phyloP scores from a whole-genome alignment of 2,888 invertebrate species.

The Ceraclea dissimilis region DNA sequence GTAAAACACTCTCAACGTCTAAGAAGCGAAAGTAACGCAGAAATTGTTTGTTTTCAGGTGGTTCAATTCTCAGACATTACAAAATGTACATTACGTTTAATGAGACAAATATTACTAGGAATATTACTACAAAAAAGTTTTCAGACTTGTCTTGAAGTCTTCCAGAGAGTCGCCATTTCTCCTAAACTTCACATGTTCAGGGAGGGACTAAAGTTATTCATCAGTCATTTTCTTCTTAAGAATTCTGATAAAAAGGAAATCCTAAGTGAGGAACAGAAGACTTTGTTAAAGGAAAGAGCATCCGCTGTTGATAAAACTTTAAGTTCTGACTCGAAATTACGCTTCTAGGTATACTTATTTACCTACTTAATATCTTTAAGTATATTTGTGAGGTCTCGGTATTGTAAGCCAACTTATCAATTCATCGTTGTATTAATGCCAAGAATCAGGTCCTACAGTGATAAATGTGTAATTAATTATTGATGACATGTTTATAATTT shows the following conservation, averaged over 20 bases:
- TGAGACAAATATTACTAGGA: constrained; percentile 68
- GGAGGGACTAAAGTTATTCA: constrained; percentile 76
- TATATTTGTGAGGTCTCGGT: no score
- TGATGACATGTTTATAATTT: no score
- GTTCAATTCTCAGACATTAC: constrained; percentile 81
- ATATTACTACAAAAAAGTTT: constrained; percentile 62
- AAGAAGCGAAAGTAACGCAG: no score
- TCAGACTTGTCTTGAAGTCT: constrained; percentile 55
- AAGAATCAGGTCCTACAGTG: no score
- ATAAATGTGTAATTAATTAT: no score
- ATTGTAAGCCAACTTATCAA: no score
- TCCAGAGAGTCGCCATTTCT: constrained; percentile 63
- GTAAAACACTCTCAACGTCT: background rate
- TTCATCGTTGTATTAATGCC: no score
- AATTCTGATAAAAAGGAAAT: constrained; percentile 36
- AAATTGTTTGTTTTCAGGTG: no score
- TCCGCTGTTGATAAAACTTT: constrained; percentile 61
- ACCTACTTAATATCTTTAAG: no score
- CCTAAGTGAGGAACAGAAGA: constrained; percentile 39
- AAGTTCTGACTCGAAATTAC: constrained; percentile 41
- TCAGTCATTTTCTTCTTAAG: constrained; percentile 76
- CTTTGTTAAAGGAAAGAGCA: constrained; percentile 49
- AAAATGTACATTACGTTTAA: constrained; percentile 67
- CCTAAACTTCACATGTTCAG: constrained; percentile 71
- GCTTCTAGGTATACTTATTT: constrained; percentile 28